These are phyloP conservation scores for Pachycephala philippinensis DNA, from an alignment of 2,113 vertebrate genomes.

Conservation along the genomic window DNA sequence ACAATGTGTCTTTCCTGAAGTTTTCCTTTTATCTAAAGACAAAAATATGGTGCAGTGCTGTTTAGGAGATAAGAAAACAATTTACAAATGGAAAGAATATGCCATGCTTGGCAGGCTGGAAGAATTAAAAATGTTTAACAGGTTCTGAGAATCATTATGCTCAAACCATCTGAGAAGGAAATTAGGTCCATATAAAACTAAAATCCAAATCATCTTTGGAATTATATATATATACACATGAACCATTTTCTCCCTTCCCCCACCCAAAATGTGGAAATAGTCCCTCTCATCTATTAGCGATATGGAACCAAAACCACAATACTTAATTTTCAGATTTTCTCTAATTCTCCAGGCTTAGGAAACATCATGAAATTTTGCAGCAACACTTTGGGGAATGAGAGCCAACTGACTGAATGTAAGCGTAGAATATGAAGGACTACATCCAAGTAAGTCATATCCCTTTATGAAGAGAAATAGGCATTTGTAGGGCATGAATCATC, in stretches of 20 bases:
- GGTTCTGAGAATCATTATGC: not conserved
- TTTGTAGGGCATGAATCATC: not conserved
- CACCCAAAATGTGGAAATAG: not conserved
- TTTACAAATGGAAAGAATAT: not conserved
- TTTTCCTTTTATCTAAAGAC: not conserved
- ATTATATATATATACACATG: not conserved
- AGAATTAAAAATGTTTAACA: not conserved
- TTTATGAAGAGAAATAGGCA: not conserved
- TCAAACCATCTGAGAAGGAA: not conserved
- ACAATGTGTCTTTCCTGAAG: conserved; percentile 2
- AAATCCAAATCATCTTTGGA: not conserved
- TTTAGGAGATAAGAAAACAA: conserved; percentile 35
- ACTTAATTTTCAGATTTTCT: not conserved
- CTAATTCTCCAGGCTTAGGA: not conserved
- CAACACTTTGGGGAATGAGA: not conserved
- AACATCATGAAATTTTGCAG: not conserved
- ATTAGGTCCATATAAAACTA: not conserved
- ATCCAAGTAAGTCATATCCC: not conserved
- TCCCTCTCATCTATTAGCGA: not conserved
- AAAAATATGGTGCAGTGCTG: not conserved
- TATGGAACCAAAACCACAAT: not conserved
- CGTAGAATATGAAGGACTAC: not conserved
- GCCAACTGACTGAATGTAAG: not conserved
- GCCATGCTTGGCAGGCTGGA: not conserved
- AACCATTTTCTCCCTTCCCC: fast-evolving